Conservation (phyloP, 2,113 vertebrate species). For the Crotalus horridus region DNA sequence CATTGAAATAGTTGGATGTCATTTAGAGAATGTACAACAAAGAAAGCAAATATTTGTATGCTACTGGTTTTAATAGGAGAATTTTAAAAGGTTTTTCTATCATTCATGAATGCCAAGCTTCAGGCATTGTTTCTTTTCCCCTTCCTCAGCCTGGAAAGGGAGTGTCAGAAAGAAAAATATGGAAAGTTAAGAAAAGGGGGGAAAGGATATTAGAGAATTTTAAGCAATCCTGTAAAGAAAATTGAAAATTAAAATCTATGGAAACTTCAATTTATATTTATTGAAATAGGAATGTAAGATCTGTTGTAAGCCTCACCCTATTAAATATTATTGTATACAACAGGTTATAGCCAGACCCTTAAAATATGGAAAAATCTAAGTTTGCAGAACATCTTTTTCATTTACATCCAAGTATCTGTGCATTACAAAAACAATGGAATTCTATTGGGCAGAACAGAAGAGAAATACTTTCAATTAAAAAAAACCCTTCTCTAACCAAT, state of each 20-base stretch:
- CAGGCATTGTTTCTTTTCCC: background rate
- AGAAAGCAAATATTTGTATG: background rate
- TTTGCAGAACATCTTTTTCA: slow-evolving; percentile 1
- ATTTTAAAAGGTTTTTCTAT: background rate
- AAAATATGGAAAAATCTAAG: background rate
- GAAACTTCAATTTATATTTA: background rate
- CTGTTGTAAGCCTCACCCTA: background rate
- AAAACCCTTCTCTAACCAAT: background rate
- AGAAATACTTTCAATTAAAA: background rate
- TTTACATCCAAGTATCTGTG: background rate
- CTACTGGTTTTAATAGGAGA: background rate
- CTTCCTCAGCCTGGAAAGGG: background rate
- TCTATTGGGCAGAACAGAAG: slow-evolving; percentile 8
- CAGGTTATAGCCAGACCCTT: background rate
- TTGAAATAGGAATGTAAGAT: background rate
- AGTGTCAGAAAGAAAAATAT: background rate
- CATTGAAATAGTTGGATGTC: background rate
- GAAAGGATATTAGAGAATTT: background rate
- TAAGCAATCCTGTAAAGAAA: background rate
- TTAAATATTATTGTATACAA: background rate
- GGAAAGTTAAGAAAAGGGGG: background rate
- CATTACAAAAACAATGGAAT: slow-evolving; percentile 23
- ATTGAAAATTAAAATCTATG: background rate
- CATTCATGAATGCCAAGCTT: background rate
- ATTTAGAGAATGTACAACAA: background rate